These are phyloP conservation scores for Furcifer pardalis DNA, from an alignment of 2,797 vertebrate species.

Conservation along the genomic window DNA sequence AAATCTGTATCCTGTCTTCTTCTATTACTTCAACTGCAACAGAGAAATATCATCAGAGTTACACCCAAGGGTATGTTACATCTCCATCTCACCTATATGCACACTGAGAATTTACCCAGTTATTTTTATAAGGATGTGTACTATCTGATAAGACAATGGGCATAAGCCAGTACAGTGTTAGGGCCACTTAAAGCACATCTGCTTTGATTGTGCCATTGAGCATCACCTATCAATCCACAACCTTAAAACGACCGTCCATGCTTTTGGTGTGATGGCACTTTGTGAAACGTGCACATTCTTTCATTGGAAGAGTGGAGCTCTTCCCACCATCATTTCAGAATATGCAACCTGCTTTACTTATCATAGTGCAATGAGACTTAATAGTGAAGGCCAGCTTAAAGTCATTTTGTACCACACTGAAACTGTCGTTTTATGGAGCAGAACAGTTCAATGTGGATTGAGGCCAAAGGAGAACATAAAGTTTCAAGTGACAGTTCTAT, in stretches of 20 bases:
- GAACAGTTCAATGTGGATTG: not conserved
- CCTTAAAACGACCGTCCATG: not conserved
- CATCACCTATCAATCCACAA: not conserved
- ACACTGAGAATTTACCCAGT: not conserved
- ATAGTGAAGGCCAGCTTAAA: not conserved
- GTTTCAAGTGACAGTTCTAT: not conserved
- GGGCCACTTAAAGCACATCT: not conserved
- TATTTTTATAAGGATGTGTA: not conserved
- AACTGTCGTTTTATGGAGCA: not conserved
- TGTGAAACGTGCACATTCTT: not conserved
- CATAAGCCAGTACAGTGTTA: not conserved
- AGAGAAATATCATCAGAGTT: constrained; percentile 36
- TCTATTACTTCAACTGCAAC: constrained; percentile 74
- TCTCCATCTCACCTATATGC: not conserved
- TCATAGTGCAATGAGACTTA: not conserved
- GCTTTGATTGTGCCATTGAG: not conserved
- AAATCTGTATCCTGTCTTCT: constrained; percentile 80
- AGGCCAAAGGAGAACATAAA: not conserved
- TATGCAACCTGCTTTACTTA: not conserved
- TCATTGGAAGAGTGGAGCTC: not conserved
- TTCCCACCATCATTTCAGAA: not conserved
- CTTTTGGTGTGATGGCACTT: not conserved
- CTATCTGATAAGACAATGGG: not conserved
- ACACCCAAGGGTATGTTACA: not conserved
- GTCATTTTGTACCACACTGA: not conserved